Conservation (phyloP, 2,113 vertebrate genomes). For the Orycteropus afer region DNA sequence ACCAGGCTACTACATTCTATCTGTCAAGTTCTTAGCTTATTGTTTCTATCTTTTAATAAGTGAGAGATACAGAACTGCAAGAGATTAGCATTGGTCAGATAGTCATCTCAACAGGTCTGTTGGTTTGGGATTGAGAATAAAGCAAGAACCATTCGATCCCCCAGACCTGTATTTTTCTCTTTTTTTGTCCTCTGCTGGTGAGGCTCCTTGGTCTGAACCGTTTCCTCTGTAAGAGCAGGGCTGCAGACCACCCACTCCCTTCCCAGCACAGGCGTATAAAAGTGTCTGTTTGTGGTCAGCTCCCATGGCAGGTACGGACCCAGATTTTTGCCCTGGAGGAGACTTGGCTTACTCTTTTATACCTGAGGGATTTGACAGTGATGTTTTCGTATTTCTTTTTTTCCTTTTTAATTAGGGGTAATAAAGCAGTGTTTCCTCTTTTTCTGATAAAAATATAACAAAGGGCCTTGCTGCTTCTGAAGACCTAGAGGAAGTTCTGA, state of each 20-base stretch:
- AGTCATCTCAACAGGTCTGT: background rate
- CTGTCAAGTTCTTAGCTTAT: background rate
- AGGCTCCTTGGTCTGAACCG: background rate
- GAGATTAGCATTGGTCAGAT: background rate
- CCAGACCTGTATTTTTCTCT: background rate
- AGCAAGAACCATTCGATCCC: background rate
- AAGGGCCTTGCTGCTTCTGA: background rate
- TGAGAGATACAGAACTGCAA: background rate
- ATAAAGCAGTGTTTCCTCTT: background rate
- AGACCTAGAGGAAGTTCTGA: background rate
- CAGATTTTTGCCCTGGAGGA: background rate
- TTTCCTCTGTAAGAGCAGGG: background rate
- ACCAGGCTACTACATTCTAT: background rate
- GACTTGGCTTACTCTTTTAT: background rate
- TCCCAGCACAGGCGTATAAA: background rate
- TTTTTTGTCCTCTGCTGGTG: background rate
- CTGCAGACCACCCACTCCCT: background rate
- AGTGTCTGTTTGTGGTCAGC: background rate
- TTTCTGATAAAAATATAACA: background rate
- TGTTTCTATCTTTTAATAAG: background rate
- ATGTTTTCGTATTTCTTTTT: background rate
- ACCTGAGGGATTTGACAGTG: too few species aligned
- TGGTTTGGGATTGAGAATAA: background rate
- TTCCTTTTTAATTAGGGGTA: background rate
- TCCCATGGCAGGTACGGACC: background rate